These are phyloP conservation scores for Melikaiella ostensackeni DNA, from an alignment of 2,888 invertebrate species.

Conservation along the genomic window DNA sequence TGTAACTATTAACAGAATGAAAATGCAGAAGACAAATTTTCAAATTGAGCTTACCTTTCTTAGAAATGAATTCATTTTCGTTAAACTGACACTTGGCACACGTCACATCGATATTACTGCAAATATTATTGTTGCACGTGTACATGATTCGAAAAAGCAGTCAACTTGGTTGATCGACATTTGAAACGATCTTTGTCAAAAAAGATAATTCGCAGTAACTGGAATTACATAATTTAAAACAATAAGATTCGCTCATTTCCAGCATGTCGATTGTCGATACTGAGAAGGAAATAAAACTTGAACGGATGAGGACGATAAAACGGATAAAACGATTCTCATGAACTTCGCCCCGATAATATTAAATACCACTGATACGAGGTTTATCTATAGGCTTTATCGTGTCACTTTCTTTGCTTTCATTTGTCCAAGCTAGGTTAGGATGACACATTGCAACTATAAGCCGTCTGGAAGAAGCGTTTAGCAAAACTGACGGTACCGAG, in stretches of 20 bases:
- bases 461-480: neutral
- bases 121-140: neutral
- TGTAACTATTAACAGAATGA: neutral
- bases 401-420: no score
- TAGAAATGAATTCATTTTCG: constrained; percentile 47
- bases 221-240: constrained; percentile 27
- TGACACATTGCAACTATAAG: neutral
- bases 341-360: constrained; percentile 29
- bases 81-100: constrained; percentile 14
- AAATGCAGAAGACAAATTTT: neutral
- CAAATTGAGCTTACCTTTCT: constrained; percentile 31
- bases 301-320: neutral
- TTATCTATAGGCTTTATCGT: no score
- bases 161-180: constrained; percentile 9
- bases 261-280: constrained; percentile 13
- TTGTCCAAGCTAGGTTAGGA: constrained; percentile 8
- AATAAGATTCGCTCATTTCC: neutral
- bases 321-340: constrained; percentile 32
- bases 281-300: constrained; percentile 1
- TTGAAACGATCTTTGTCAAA: neutral
- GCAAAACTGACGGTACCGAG: neutral
- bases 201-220: constrained; percentile 39
- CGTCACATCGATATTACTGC: neutral
- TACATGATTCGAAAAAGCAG: constrained; percentile 17
- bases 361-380: neutral